Evolutionary conservation across 2,797 vertebrate species (phyloP), one percentile per base, ranked within the genome.

Genomic region (Aeoliscus strigatus): DNA sequence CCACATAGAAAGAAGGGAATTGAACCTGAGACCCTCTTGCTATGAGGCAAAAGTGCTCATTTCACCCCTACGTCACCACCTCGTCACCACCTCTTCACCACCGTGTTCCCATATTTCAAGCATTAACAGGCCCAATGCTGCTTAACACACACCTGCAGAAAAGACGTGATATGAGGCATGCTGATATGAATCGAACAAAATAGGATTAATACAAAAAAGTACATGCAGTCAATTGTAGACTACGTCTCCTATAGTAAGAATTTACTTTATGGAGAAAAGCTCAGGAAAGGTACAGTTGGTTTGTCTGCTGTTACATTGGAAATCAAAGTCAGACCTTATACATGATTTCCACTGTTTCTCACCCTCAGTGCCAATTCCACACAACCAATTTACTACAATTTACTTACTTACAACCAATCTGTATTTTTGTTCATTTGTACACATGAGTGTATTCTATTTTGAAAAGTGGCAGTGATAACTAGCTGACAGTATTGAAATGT

Each of bases 91-190:
- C n/a, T n/a, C n/a, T n/a, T n/a, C n/a, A n/a, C n/a, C n/a, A n/a
- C n/a, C n/a, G n/a, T n/a, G n/a, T n/a, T n/a, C n/a, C n/a, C n/a
- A n/a, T n/a, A n/a, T n/a, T n/a, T n/a, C 38, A 42, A 27, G 54
- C 42, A 62, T 73, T 65, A 66, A 67, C 66, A 51, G 5, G 41
- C 25, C 27, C 49, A 54, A 60, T 68, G 64, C 60, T 48, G 34
- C 60, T 73, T 54, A 44, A 29, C 55, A 47, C 38, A 57, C 34
- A 37, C 30, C 51, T 29, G 30, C 40, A 51, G 23, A 59, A 42
- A 24, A 46, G 14, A 68, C 14, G 26, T 45, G 30, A 44, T 52
- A 45, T 9, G 16, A 73, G 18, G 27, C 44, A 32, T 14, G 33
- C 39, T 7, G 50, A 52, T 46, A 60, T 35, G 10, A 58, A 58